Percentiles rank a stretch among this genome's conserved stretches.
These are phyloP conservation scores for Lycophotia porphyrea DNA, from an alignment of 2,888 invertebrate genomes.

Conservation along the genomic window DNA sequence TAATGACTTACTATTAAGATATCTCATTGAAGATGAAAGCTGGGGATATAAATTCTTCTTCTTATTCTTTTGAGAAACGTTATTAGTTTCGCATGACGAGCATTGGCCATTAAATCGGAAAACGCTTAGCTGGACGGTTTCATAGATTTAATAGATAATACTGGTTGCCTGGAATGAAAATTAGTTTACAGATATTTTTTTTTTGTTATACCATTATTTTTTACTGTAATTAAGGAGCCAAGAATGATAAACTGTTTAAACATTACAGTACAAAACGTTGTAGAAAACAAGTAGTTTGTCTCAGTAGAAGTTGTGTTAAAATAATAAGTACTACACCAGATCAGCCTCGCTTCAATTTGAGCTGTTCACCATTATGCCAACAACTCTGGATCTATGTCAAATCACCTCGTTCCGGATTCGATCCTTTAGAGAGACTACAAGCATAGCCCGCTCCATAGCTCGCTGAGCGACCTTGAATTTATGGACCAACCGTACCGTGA, in stretches of 20 bases:
- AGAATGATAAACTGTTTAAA: neutral
- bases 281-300: neutral
- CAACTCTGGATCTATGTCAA: too few species aligned
- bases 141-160: constrained; percentile 26
- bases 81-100: constrained; percentile 54
- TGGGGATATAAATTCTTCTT: constrained; percentile 12
- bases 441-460: too few species aligned
- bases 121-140: constrained; percentile 42
- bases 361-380: neutral
- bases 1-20: neutral
- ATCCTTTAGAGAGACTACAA: too few species aligned
- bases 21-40: constrained; percentile 5
- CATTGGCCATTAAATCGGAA: constrained; percentile 34
- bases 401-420: too few species aligned
- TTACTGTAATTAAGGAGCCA: neutral
- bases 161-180: constrained; percentile 5
- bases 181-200: neutral
- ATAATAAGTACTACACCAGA: neutral
- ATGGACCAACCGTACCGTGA: too few species aligned
- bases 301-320: neutral
- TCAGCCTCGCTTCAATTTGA: neutral
- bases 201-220: neutral
- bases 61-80: constrained; percentile 42
- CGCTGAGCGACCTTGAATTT: too few species aligned
- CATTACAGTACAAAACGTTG: neutral